Conservation (phyloP, 2,888 invertebrate genomes). For the Xestia xanthographa region DNA sequence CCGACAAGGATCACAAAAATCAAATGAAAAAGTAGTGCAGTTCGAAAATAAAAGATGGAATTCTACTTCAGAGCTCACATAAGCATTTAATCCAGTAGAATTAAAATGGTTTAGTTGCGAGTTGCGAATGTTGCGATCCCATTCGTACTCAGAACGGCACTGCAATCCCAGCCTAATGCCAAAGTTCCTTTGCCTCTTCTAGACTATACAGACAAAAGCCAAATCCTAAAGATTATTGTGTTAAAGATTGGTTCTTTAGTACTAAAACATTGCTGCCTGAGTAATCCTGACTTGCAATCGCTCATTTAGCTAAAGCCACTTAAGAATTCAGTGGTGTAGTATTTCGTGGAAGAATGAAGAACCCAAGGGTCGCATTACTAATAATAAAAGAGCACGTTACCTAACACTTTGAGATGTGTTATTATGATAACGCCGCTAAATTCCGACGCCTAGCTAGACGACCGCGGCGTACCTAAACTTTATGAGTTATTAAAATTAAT, state of each 20-base stretch:
- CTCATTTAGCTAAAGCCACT: conserved; percentile 74
- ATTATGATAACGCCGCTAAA: conserved; percentile 45
- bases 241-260: conserved; percentile 36
- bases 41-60: background rate
- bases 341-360: conserved; percentile 76
- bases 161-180: conserved; percentile 26
- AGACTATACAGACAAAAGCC: conserved; percentile 16
- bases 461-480: conserved; percentile 31
- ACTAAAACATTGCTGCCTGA: conserved; percentile 47
- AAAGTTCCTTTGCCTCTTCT: conserved; percentile 37
- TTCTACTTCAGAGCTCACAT: background rate
- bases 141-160: conserved; percentile 3
- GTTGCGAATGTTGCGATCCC: too few relatives aligned
- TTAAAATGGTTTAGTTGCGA: conserved; percentile 3
- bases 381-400: conserved; percentile 60
- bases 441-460: conserved; percentile 26
- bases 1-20: background rate
- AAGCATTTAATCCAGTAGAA: conserved; percentile 12
- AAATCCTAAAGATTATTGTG: conserved; percentile 51
- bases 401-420: conserved; percentile 62
- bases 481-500: conserved; percentile 57
- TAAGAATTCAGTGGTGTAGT: conserved; percentile 74
- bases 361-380: conserved; percentile 73
- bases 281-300: conserved; percentile 67
- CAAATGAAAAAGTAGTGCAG: background rate